Base-by-base conservation (phyloP, 2,888 invertebrate genomes). In the Minunthozetes semirufus region DNA sequence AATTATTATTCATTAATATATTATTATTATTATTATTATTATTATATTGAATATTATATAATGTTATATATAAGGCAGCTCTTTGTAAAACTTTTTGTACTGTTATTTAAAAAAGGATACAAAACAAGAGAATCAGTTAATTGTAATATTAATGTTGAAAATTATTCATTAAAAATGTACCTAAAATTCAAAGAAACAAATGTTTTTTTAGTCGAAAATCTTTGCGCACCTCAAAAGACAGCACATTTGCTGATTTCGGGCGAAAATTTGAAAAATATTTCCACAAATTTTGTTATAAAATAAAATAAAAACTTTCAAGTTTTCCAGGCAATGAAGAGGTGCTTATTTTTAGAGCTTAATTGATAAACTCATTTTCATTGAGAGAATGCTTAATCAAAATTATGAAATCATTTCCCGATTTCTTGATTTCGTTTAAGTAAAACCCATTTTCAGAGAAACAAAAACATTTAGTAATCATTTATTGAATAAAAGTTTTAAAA, bases 11-110 rank as follows among this genome's bases (percentile, higher is more conserved):
- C 17, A 53, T 19, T n/a, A 8, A 19, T n/a, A 19, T 19, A 53
- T 48, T 48, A 48, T 11, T 48, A 48, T 48, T 48, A 48, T 42
- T 42, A 53, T 53, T 53, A 53, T 53, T 53, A 53, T 19, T 19
- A 19, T 19, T 53, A 19, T 19, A 53, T 33, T 33, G 33, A 33
- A 33, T 33, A 33, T 33, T 33, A 33, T 33, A 33, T 33, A 33
- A 33, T 33, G 33, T 33, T 33, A 19, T n/a, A 8, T 53, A 53
- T n/a, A 53, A 19, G 53, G 53, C 53, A 53, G 53, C 53, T 53
- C 53, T 53, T 53, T 53, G 53, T 53, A 53, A 53, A 53, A 53
- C 53, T 19, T 53, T 53, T 53, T 53, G 53, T 53, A 53, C 53
- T 53, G 53, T 53, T 19, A 53, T 53, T 53, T 8, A 53, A 53